These are phyloP conservation scores for Carterocephalus palaemon DNA, from an alignment of 2,888 invertebrate species.

Conservation along the genomic window DNA sequence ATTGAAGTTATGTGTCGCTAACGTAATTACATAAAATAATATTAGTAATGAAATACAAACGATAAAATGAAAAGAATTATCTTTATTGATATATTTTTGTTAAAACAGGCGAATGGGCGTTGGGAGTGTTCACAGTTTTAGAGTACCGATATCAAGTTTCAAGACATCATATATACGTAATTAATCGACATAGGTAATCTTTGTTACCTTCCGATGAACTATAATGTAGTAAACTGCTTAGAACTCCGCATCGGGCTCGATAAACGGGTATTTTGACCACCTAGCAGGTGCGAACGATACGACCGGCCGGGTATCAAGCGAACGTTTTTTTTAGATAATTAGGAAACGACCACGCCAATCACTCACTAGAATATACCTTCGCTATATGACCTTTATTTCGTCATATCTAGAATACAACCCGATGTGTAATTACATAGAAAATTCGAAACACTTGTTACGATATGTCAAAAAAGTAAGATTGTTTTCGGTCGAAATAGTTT, in stretches of 20 bases:
- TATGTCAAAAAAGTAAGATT: conserved; percentile 72
- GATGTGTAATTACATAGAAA: conserved; percentile 66
- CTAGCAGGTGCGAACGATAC: conserved; percentile 47
- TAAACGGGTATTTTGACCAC: conserved; percentile 42
- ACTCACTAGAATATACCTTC: conserved; percentile 45
- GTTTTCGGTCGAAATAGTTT: conserved; percentile 71
- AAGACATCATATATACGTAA: conserved; percentile 35
- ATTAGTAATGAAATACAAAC: too few relatives aligned
- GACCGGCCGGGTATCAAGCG: conserved; percentile 55
- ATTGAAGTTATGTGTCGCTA: conserved; percentile 27
- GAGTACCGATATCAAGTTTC: conserved; percentile 40
- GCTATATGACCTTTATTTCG: conserved; percentile 60
- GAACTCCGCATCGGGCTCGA: conserved; percentile 34
- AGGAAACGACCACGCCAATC: conserved; percentile 67
- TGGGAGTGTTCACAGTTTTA: conserved; percentile 15
- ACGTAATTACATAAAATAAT: conserved; percentile 15
- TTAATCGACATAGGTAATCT: conserved; percentile 31
- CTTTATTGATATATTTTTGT: conserved; percentile 30
- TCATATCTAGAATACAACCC: conserved; percentile 37
- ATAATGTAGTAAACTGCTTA: conserved; percentile 23
- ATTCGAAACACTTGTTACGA: conserved; percentile 72
- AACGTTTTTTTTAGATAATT: conserved; percentile 62
- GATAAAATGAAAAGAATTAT: conserved; percentile 27
- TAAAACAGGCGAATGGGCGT: conserved; percentile 36
- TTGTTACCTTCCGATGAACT: conserved; percentile 19